These are phyloP conservation scores for Crotalus viridis DNA, from an alignment of 2,113 vertebrate species.

Conservation along the genomic window DNA sequence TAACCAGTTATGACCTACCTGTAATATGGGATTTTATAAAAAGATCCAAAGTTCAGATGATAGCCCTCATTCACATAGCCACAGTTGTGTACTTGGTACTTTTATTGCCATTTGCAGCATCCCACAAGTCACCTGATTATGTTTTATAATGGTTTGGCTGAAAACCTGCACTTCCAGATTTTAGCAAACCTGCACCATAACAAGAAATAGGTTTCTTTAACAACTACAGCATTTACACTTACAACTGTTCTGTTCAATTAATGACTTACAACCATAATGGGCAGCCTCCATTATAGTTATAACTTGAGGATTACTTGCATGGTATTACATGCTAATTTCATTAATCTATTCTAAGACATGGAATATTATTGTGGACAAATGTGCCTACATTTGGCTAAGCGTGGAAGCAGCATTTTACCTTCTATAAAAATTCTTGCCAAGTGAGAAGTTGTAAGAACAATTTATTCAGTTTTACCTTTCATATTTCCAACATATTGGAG, in stretches of 20 bases:
- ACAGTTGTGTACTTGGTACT: no score
- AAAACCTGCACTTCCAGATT: neutral
- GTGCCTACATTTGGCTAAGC: neutral
- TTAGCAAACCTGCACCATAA: neutral
- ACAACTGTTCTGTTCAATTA: neutral
- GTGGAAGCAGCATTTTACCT: neutral
- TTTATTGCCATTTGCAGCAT: no score
- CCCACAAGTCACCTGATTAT: no score
- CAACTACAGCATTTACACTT: neutral
- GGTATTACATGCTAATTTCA: neutral
- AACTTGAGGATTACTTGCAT: neutral
- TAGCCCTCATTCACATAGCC: no score
- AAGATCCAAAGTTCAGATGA: no score
- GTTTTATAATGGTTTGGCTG: no score
- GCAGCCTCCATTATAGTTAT: neutral
- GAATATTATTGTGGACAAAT: neutral
- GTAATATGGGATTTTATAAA: no score
- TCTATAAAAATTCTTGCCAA: neutral
- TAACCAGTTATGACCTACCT: no score
- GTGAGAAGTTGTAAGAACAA: neutral
- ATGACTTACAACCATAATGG: neutral
- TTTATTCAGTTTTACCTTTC: neutral
- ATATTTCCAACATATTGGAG: neutral
- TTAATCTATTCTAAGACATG: neutral
- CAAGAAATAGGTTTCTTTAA: neutral